Evolutionary conservation across 2,797 vertebrate species (phyloP), one percentile per base, ranked within the genome.

Genomic region (Halcyon leucocephala): DNA sequence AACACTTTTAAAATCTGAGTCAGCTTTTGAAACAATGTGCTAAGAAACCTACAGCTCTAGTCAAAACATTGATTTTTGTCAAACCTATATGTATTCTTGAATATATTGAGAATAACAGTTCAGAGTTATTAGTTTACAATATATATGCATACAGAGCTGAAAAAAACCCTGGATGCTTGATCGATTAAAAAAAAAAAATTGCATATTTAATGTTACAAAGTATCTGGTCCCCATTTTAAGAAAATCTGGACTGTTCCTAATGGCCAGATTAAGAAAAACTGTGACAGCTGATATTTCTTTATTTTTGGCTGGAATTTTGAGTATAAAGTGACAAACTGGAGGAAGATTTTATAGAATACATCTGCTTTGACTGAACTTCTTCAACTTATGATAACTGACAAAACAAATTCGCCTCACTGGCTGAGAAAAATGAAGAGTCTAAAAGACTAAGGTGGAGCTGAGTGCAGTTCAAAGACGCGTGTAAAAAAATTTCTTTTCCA

Each of bases 1-100:
- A 92, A n/a, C 57, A 55, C 33, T 51, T 85, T 86, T 89, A 67
- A 92, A 67, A 42, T 78, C 60, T 87, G 65, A 93, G 48, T 93
- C 81, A 89, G 74, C 79, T 89, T 94, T 91, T 90, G 71, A 78
- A 90, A 70, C 49, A 82, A 9, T 26, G 14, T 44, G 82, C 8
- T n/a, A 51, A 69, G 57, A 81, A 94, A 64, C 52, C 15, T 86
- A 39, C 14, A 81, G 33, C 41, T 86, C 29, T 51, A 58, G 71
- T 57, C 37, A 80, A 74, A 91, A 78, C 8, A 2, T 69, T 82
- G 11, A 33, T 67, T 84, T 86, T 64, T 48, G 42, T 84, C 8
- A 33, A 42, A 86, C 18, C 8, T 82, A 1, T 86, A 39, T 39
- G 5, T 18, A 12, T 78, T 64, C 37, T 70, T 17, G 3, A 67